A percentile compares a stretch with the other conserved stretches of the same genome.
Conservation (phyloP, 2,113 vertebrate genomes). For the Brienomyrus longianalis region DNA sequence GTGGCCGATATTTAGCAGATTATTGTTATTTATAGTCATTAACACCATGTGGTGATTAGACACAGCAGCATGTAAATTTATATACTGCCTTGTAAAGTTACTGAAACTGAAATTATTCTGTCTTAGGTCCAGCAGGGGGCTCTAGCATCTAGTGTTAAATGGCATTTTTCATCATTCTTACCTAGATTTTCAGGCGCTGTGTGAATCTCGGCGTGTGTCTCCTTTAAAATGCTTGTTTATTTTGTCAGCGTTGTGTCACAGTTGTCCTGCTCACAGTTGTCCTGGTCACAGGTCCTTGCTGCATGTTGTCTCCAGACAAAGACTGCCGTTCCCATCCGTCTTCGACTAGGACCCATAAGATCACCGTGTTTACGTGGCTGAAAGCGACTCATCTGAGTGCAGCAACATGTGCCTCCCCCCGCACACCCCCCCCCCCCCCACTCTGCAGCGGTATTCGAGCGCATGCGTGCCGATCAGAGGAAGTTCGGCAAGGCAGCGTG, state of each 20-base stretch:
- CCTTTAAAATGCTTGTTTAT: background rate
- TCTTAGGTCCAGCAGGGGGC: background rate
- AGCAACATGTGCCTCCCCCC: background rate
- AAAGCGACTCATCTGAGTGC: background rate
- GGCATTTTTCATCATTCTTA: background rate
- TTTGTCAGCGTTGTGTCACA: background rate
- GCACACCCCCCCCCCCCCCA: slow-evolving; percentile 11
- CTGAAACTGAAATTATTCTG: background rate
- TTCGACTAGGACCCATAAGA: background rate
- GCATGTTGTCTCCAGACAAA: background rate
- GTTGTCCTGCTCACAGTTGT: background rate
- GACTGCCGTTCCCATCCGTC: background rate
- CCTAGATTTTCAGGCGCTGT: background rate
- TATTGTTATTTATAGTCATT: background rate
- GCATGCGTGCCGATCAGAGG: slow-evolving; percentile 90
- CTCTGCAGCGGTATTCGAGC: slow-evolving; percentile 75
- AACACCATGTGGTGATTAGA: background rate
- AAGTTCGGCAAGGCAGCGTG: slow-evolving; percentile 91
- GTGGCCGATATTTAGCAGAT: background rate
- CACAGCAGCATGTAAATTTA: background rate
- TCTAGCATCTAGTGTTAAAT: background rate
- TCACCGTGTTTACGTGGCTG: background rate
- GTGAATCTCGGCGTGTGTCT: background rate
- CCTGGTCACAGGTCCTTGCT: background rate
- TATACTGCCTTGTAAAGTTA: background rate